These are phyloP conservation scores for Lasioglossum villosulum DNA, from an alignment of 2,888 invertebrate genomes.

Conservation along the genomic window DNA sequence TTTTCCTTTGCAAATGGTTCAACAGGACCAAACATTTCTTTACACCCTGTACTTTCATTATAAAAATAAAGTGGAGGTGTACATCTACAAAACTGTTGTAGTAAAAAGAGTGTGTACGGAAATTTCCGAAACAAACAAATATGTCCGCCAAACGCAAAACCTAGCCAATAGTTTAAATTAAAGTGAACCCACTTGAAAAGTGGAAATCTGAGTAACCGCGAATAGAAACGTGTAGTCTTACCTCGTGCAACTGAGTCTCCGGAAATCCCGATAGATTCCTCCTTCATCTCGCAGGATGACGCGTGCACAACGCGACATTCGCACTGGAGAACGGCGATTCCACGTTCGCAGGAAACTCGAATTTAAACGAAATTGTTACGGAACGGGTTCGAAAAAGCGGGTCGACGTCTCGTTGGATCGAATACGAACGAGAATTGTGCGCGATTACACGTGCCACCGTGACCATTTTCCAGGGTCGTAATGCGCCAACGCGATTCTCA, in stretches of 20 bases:
- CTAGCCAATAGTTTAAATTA: not conserved
- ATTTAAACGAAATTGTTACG: not conserved
- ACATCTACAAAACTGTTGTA: not conserved
- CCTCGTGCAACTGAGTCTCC: conserved; percentile 19
- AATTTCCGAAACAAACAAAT: not conserved
- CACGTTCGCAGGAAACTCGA: not conserved
- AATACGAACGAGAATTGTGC: not conserved
- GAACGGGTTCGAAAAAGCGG: not conserved
- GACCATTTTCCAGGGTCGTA: conserved; percentile 24
- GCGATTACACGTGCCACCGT: conserved; percentile 26
- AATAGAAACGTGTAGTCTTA: conserved; percentile 27
- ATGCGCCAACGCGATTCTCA: conserved; percentile 61
- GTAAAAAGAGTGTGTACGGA: not conserved
- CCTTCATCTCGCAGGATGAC: not conserved
- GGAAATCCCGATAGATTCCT: not conserved
- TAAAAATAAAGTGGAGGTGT: not conserved
- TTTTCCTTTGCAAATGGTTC: too few relatives aligned
- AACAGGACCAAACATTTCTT: too few relatives aligned
- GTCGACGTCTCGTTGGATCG: not conserved
- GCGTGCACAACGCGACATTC: conserved; percentile 1
- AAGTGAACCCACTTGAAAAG: not conserved
- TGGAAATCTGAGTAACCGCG: not conserved
- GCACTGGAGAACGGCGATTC: not conserved
- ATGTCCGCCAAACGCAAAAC: not conserved
- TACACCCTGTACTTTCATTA: too few relatives aligned